Evolutionary conservation across 2,888 invertebrate species (phyloP).

Genomic region (Eupithecia pulchellata): DNA sequence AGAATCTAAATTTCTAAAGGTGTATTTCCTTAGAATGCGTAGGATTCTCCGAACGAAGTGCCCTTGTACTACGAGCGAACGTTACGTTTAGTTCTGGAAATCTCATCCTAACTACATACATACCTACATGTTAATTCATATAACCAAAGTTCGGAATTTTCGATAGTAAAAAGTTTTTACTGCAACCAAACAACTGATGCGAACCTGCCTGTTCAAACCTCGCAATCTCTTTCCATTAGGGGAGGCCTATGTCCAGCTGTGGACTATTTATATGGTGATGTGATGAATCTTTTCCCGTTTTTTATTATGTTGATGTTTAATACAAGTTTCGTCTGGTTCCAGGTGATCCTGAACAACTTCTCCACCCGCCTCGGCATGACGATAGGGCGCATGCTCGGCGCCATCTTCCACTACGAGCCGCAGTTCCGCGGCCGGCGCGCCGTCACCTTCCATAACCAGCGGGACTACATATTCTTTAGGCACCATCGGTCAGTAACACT

Average conservation of each 20-base stretch:
- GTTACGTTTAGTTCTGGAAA: too few species aligned
- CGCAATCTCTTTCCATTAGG: too few species aligned
- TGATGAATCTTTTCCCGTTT: too few species aligned
- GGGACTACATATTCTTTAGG: conserved; percentile 99
- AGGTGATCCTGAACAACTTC: conserved; percentile 97
- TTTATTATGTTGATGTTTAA: background rate
- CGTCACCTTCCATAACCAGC: conserved; percentile 99
- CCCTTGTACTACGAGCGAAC: too few species aligned
- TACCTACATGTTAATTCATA: too few species aligned
- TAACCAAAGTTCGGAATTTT: too few species aligned
- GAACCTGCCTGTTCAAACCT: background rate
- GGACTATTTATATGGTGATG: too few species aligned
- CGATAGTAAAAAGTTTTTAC: too few species aligned
- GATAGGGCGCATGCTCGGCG: conserved; percentile 96
- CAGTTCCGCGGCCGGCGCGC: conserved; percentile 96
- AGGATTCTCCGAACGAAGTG: background rate
- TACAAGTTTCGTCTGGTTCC: conserved; percentile 6
- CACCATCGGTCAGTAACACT: conserved; percentile 91
- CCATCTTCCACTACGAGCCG: conserved; percentile 97
- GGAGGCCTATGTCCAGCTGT: too few species aligned
- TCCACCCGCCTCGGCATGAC: conserved; percentile 96
- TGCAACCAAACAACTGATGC: too few species aligned
- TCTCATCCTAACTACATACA: too few species aligned
- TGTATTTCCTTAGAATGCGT: background rate
- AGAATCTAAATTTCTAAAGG: background rate